phyloP scores from a whole-genome alignment of 2,888 invertebrate genomes.

The Folsomia manolachei region DNA sequence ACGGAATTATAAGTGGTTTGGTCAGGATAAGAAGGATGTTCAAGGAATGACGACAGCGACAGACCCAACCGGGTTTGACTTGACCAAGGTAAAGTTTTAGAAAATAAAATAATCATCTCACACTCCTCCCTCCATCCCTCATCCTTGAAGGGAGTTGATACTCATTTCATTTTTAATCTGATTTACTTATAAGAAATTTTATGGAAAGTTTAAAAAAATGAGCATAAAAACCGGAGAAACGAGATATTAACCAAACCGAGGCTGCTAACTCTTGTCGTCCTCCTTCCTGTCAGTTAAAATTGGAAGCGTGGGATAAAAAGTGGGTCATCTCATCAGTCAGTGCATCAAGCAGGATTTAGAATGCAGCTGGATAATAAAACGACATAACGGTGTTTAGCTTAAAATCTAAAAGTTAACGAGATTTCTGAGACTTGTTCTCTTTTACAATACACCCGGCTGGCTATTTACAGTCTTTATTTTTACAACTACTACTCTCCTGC shows the following conservation, averaged over 20 bases:
- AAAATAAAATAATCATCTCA: neutral
- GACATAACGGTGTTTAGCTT: neutral
- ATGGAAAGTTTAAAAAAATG: neutral
- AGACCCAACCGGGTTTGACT: neutral
- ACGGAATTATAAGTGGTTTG: neutral
- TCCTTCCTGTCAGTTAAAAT: slow-evolving; percentile 15
- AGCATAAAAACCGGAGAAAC: neutral
- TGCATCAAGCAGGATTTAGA: too few relatives aligned
- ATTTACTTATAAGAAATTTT: neutral
- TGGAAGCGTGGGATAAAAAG: slow-evolving; percentile 11
- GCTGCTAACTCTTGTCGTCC: slow-evolving; percentile 5
- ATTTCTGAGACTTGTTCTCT: neutral
- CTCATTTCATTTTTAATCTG: neutral
- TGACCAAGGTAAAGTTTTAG: neutral
- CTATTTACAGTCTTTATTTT: neutral
- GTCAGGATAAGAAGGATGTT: too few relatives aligned
- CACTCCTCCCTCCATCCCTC: neutral
- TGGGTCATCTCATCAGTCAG: slow-evolving; percentile 13
- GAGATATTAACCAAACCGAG: neutral
- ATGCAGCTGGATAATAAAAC: neutral
- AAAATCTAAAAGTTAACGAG: neutral
- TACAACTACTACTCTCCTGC: too few relatives aligned
- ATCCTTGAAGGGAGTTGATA: neutral
- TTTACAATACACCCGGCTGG: neutral
- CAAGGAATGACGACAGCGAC: neutral